Conservation (phyloP, 2,888 invertebrate genomes). For the Aethes cnicana region DNA sequence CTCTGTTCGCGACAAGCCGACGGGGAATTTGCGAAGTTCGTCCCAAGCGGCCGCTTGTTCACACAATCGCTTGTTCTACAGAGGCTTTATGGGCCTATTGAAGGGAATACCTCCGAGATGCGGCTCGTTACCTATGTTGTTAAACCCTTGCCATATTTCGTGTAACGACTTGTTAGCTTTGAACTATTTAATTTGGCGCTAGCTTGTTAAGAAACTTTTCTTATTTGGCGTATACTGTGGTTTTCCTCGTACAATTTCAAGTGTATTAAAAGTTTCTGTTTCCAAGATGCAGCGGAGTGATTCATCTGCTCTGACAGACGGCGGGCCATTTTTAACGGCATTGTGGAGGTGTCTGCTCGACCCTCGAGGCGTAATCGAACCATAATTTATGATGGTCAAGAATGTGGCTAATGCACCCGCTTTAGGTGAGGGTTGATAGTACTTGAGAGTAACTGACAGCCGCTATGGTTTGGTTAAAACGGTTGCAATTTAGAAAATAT, state of each 20-base stretch:
- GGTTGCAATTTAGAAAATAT: too few species aligned
- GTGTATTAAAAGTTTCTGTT: constrained; percentile 29
- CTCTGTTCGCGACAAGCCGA: constrained; percentile 78
- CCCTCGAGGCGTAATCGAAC: constrained; percentile 57
- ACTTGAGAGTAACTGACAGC: background rate
- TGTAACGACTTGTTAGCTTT: constrained; percentile 17
- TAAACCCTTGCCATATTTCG: constrained; percentile 23
- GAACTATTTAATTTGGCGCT: constrained; percentile 26
- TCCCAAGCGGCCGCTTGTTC: constrained; percentile 78
- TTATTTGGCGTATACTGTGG: constrained; percentile 12
- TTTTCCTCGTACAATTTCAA: background rate
- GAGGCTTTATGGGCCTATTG: constrained; percentile 34
- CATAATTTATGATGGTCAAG: constrained; percentile 59
- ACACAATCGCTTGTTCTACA: constrained; percentile 55
- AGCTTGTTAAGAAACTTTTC: constrained; percentile 21
- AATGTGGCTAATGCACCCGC: constrained; percentile 40
- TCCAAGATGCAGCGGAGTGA: constrained; percentile 53
- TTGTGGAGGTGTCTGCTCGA: constrained; percentile 66
- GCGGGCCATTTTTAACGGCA: constrained; percentile 73
- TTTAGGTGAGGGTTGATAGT: constrained; percentile 1
- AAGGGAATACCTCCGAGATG: constrained; percentile 31
- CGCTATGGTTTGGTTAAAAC: background rate
- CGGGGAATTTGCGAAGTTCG: constrained; percentile 76
- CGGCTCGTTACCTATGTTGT: constrained; percentile 32
- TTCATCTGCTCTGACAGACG: constrained; percentile 66